Percentiles rank a stretch among this genome's conserved stretches.
Conservation (phyloP, 2,888 invertebrate genomes). For the Scrobipalpa costella region DNA sequence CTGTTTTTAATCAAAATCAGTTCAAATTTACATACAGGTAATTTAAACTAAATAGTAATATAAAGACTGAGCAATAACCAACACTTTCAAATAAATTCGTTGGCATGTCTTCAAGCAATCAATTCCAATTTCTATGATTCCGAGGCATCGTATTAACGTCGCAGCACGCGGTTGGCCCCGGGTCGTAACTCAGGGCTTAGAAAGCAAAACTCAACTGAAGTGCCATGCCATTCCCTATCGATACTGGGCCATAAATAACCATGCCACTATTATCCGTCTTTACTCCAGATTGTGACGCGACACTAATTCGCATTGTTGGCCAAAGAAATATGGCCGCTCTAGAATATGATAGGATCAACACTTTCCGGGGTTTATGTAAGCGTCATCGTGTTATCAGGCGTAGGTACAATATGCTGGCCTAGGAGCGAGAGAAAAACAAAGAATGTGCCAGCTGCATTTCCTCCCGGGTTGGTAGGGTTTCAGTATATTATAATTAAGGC, state of each 20-base stretch:
- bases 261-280: constrained; percentile 61
- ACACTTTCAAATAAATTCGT: neutral
- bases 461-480: no score
- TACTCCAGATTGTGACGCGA: constrained; percentile 58
- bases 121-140: constrained; percentile 9
- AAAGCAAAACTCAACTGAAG: constrained; percentile 52
- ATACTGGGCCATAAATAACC: constrained; percentile 52
- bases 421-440: no score
- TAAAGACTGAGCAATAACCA: no score
- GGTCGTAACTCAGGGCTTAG: constrained; percentile 66
- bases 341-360: neutral
- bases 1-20: no score
- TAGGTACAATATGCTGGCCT: no score
- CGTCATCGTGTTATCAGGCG: neutral
- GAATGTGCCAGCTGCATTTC: no score
- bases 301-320: constrained; percentile 59
- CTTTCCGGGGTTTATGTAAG: neutral
- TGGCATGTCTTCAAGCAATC: constrained; percentile 13
- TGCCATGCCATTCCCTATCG: constrained; percentile 47
- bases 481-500: no score
- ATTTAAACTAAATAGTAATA: no score
- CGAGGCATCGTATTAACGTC: constrained; percentile 24
- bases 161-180: constrained; percentile 29
- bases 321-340: constrained; percentile 45
- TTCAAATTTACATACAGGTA: no score